Percentiles rank a stretch among this genome's conserved stretches.
phyloP scores from a whole-genome alignment of 2,113 vertebrate species.

The Cepphus grylle region DNA sequence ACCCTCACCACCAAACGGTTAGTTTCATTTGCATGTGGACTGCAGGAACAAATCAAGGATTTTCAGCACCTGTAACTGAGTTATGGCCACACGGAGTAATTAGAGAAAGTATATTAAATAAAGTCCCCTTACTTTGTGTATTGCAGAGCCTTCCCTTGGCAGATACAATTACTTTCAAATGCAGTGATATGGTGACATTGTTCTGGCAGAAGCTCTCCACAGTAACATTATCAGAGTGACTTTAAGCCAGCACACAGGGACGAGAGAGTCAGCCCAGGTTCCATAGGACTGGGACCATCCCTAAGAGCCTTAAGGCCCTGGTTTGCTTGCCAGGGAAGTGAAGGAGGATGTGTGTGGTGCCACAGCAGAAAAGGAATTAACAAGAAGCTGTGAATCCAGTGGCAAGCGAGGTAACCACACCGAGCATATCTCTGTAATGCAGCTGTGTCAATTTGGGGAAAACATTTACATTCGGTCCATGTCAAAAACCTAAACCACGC shows the following conservation, averaged over 20 bases:
- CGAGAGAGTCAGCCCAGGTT: background rate
- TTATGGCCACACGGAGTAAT: background rate
- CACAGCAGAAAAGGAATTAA: background rate
- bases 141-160: background rate
- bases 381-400: background rate
- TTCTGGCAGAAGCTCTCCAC: background rate
- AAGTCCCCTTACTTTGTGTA: background rate
- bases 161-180: background rate
- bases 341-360: background rate
- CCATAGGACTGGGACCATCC: background rate
- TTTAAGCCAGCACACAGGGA: background rate
- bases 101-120: background rate
- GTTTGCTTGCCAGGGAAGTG: background rate
- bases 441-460: conserved; percentile 11
- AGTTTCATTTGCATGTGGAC: background rate
- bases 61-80: background rate
- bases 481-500: background rate
- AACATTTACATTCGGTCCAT: background rate
- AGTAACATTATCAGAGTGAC: background rate
- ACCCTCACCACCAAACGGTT: rapidly evolving
- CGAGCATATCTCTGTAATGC: background rate
- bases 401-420: conserved; percentile 8
- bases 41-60: background rate
- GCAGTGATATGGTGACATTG: background rate
- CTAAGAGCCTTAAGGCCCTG: background rate